Evolutionary conservation across 2,113 vertebrate genomes (phyloP).

Genomic region (Urocynchramus pylzowi): DNA sequence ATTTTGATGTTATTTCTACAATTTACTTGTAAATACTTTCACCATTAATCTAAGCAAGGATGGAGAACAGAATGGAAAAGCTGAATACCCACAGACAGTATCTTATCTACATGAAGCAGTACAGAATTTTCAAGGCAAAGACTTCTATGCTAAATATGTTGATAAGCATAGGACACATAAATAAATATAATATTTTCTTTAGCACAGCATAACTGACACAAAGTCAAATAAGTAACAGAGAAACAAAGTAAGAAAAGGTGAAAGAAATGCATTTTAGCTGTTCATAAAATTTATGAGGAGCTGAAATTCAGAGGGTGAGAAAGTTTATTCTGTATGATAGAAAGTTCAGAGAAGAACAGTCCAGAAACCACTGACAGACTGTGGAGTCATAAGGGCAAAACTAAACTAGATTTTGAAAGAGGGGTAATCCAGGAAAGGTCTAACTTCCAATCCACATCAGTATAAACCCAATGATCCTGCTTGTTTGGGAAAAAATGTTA

Average conservation of each 20-base stretch:
- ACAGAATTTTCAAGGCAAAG: neutral
- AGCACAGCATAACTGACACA: neutral
- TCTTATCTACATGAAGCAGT: neutral
- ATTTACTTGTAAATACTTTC: neutral
- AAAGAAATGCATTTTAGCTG: neutral
- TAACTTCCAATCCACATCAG: neutral
- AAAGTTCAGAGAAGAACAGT: neutral
- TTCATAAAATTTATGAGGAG: neutral
- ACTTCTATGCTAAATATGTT: neutral
- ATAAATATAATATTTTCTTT: neutral
- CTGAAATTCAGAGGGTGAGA: neutral
- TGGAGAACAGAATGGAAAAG: neutral
- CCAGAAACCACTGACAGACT: neutral
- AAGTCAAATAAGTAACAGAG: neutral
- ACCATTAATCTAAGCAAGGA: neutral
- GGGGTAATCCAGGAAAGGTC: neutral
- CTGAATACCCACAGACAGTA: neutral
- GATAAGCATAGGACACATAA: neutral
- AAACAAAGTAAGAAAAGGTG: neutral
- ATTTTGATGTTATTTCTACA: conserved; percentile 33
- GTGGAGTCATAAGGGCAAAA: neutral
- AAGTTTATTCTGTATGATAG: neutral
- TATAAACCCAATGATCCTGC: neutral
- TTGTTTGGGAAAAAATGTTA: too few species aligned
- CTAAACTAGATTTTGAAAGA: neutral